Conservation (phyloP, 2,113 vertebrate species). For the Carassius carassius region DNA sequence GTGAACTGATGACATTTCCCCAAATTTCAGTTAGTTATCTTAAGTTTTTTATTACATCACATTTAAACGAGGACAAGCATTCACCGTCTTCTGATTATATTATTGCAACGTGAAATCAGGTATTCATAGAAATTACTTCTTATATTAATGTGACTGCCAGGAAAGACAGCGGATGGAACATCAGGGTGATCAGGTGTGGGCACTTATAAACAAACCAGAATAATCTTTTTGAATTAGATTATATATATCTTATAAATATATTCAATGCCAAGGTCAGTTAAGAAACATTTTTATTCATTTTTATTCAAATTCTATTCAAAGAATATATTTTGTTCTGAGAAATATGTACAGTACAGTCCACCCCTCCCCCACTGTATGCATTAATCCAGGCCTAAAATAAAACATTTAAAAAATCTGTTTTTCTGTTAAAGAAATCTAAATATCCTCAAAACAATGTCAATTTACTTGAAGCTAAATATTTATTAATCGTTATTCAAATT, state of each 20-base stretch:
- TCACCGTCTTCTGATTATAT: conserved; percentile 80
- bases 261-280: too few species aligned
- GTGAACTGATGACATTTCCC: conserved; percentile 87
- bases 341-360: too few species aligned
- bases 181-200: background rate
- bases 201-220: background rate
- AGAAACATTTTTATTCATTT: too few species aligned
- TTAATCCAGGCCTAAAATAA: too few species aligned
- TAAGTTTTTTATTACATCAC: conserved; percentile 88
- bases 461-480: too few species aligned
- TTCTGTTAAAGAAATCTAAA: too few species aligned
- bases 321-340: too few species aligned
- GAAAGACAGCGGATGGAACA: conserved; percentile 64
- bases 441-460: too few species aligned
- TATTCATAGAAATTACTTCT: conserved; percentile 87
- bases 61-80: conserved; percentile 78
- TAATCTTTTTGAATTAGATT: background rate
- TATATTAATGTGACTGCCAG: conserved; percentile 81
- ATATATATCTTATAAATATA: background rate
- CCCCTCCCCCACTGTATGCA: too few species aligned
- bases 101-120: conserved; percentile 82
- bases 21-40: conserved; percentile 89
- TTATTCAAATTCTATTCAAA: too few species aligned
- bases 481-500: too few species aligned
- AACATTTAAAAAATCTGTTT: too few species aligned